Evolutionary conservation across 2,113 vertebrate species (phyloP).

Genomic region (Catharus bicknelli): DNA sequence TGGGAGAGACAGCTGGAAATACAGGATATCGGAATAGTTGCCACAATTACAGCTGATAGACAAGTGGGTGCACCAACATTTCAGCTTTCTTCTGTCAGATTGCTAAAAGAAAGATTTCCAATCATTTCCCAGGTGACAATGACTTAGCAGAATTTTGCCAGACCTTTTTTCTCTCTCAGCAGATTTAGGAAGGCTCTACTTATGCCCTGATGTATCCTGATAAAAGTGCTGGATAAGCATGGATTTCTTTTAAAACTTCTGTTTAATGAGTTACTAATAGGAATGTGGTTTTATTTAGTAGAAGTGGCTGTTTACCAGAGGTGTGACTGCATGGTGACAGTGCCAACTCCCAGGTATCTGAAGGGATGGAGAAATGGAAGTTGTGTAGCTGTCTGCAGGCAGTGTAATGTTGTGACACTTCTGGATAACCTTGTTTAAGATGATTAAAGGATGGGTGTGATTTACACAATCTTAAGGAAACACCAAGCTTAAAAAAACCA

Average conservation of each 20-base stretch:
- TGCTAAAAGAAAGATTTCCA: background rate
- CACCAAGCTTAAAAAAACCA: rapidly evolving
- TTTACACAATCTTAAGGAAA: background rate
- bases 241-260: background rate
- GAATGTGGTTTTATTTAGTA: background rate
- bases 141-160: background rate
- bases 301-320: background rate
- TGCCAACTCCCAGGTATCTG: background rate
- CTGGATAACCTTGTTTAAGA: background rate
- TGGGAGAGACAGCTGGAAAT: background rate
- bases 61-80: background rate
- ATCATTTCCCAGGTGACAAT: background rate
- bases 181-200: background rate
- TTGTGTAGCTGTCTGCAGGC: background rate
- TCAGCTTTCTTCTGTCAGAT: background rate
- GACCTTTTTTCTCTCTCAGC: background rate
- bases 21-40: background rate
- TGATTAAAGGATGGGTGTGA: background rate
- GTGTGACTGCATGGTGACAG: background rate
- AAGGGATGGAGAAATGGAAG: background rate
- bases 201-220: background rate
- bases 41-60: background rate
- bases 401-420: background rate
- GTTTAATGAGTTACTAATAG: background rate
- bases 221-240: background rate